Conservation (phyloP, 2,888 invertebrate species). For the Tenthredo distinguenda region DNA sequence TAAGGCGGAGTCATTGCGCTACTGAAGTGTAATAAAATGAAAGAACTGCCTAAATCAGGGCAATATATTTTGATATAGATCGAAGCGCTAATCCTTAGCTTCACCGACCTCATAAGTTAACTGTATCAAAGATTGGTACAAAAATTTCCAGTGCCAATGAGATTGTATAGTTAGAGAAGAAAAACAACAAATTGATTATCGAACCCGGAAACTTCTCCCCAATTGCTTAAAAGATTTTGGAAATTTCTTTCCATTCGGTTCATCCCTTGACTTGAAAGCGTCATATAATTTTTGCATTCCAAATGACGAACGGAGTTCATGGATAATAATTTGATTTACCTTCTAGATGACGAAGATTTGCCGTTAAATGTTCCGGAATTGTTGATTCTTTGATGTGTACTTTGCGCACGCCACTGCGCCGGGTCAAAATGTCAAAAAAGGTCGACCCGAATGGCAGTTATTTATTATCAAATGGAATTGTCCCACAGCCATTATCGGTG, state of each 20-base stretch:
- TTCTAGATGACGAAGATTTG: neutral
- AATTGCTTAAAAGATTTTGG: neutral
- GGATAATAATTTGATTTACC: neutral
- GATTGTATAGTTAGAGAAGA: neutral
- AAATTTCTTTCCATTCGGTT: neutral
- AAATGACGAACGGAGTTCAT: neutral
- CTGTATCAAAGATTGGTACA: neutral
- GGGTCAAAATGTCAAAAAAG: slow-evolving; percentile 25
- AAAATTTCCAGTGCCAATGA: neutral
- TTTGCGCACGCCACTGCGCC: neutral
- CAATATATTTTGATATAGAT: slow-evolving; percentile 38
- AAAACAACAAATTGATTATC: neutral
- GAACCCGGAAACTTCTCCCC: neutral
- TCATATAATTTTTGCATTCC: neutral
- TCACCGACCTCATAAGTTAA: neutral
- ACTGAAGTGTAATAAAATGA: slow-evolving; percentile 4
- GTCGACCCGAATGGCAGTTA: neutral
- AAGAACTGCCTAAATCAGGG: slow-evolving; percentile 12
- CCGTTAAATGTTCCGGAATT: neutral
- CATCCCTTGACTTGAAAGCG: neutral
- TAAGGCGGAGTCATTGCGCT: neutral
- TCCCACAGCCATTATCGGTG: neutral
- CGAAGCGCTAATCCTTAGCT: neutral
- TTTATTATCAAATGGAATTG: neutral
- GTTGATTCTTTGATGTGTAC: slow-evolving; percentile 9